Percentiles rank a stretch among this genome's conserved stretches.
Conservation (phyloP, 2,888 invertebrate species). For the Phyllotreta cruciferae region DNA sequence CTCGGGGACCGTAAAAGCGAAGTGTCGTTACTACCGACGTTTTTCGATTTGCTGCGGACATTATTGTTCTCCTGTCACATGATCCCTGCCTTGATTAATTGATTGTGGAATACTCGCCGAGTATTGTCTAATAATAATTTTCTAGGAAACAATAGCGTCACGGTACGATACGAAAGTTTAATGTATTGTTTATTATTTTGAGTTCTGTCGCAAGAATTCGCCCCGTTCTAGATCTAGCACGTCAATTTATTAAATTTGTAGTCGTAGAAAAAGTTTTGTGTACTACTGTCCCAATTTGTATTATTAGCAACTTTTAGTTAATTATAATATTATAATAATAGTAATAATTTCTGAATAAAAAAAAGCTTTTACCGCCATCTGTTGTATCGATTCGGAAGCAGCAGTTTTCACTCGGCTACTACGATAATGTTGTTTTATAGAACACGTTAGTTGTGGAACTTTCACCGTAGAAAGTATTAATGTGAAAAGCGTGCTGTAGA, state of each 20-base stretch:
- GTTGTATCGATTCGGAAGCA: not conserved
- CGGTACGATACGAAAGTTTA: constrained; percentile 28
- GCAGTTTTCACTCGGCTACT: not conserved
- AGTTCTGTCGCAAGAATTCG: constrained; percentile 25
- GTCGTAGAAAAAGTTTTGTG: too few species aligned
- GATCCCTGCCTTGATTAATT: constrained; percentile 40
- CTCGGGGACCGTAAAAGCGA: constrained; percentile 10
- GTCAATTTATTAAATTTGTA: too few species aligned
- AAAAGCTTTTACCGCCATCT: constrained; percentile 7
- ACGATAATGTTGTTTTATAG: not conserved
- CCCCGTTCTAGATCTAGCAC: too few species aligned
- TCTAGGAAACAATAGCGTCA: constrained; percentile 35
- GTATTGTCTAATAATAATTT: constrained; percentile 33
- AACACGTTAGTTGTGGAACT: not conserved
- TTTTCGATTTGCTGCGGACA: constrained; percentile 27
- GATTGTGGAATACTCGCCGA: constrained; percentile 15
- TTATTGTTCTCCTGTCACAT: constrained; percentile 37
- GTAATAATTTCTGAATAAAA: not conserved
- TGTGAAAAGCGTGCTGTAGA: too few species aligned
- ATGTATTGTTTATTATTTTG: constrained; percentile 35
- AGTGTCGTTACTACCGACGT: constrained; percentile 22
- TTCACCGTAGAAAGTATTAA: constrained; percentile 3
- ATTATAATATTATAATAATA: too few species aligned
- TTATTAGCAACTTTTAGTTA: too few species aligned
- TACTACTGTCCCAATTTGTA: too few species aligned